Base-by-base conservation (phyloP, 1,140 invertebrate species). In the Centruroides sculpturatus region DNA sequence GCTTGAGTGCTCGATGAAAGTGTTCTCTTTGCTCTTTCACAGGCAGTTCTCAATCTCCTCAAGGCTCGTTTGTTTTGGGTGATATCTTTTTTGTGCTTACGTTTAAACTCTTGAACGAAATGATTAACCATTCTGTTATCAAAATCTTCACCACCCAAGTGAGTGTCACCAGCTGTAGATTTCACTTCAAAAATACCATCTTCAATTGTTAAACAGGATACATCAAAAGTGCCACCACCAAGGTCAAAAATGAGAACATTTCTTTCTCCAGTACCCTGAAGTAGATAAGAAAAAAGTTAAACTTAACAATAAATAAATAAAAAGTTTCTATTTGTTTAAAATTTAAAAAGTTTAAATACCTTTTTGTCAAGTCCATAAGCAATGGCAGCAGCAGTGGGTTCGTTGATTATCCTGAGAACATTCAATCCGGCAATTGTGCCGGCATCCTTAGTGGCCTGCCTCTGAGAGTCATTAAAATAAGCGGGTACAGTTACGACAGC, bases 121-220 rank as follows among this genome's bases (percentile, higher is more conserved):
- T 72, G 67, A 23, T 61, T 60, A 35, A 98, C 92, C 83, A 98
- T 89, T 48, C 92, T 79, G 72, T 92, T 89, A 73, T 96, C 92
- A 70, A 98, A 98, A 77, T 98, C 95, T 78, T 98, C 93, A 65
- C 95, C 95, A 71, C 95, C 95, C 74, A 98, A 81, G 74, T 98
- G 93, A 66, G 94, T 98, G 73, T 98, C 92, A 67, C 94, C 94
- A 69, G 91, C 89, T 34, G 92, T 97, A 7, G 93, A 91, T 74
- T 93, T 94, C 23, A 96, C 92, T 76, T 96, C 92, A 73, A 95
- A 92, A 68, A 90, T 88, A 69, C 92, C 92, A 75, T 94, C 90
- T 74, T 92, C 90, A 71, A 94, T 94, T 63, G 89, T 91, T 64
- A 97, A 78, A 71, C 96, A 90, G 35, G 92, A 95, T 10, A 96